Base-by-base conservation (phyloP, 2,888 invertebrate genomes). In the Athripsodes cinereus region DNA sequence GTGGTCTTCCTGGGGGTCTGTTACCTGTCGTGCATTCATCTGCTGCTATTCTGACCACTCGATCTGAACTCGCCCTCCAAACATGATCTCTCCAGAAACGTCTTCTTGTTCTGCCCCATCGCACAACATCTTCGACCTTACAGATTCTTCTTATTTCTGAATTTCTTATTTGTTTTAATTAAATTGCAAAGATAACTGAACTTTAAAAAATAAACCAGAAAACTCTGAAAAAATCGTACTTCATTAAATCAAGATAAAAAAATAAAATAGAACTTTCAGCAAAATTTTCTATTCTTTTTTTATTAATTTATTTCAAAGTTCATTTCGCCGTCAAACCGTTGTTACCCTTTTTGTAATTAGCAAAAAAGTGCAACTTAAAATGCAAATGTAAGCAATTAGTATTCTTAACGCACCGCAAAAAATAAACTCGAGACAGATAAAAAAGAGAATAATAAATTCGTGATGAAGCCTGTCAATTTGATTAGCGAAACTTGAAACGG, bases 381-480 rank as follows among this genome's bases (percentile, higher is more conserved):
- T 62, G 62, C 60, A 62, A 62, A 62, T 62, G 56, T 59, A 59
- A 59, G 62, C 62, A 60, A 62, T 62, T 61, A 62, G 62, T 61
- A 59, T 59, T 57, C 62, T 61, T 56, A 52, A 40, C 56, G 52
- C 50, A 47, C 52, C n/a, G 13, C 16, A 47, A 52, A 53, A 56
- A 62, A 62, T 55, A 53, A 26, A 47, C 21, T 44, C 8, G 22
- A 49, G 10, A 18, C 51, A 11, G 26, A 31, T 46, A 19, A 51
- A 58, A 56, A 62, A 60, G 55, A 47, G 49, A 50, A 40, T 16
- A n/a, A n/a, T n/a, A n/a, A n/a, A n/a, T n/a, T n/a, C 13, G 40
- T 40, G 16, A 40, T 40, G 40, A 58, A 58, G 55, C 53, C 58
- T 58, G 58, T 53, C 57, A 62, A 62, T 60, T 60, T 62, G 62